Conservation (phyloP, 2,113 vertebrate genomes). For the Trinectes maculatus region DNA sequence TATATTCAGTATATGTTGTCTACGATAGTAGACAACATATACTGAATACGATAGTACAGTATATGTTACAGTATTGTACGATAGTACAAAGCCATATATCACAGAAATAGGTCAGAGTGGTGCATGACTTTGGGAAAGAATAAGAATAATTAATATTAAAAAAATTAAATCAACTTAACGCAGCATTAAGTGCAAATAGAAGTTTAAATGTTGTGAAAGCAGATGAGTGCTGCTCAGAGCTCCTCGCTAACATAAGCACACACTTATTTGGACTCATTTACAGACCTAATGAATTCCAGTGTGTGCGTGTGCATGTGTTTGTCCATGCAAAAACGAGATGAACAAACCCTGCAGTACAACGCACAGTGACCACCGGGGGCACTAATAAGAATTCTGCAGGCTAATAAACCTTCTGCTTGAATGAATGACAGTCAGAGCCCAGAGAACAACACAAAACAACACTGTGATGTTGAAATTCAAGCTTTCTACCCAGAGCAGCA, state of each 20-base stretch:
- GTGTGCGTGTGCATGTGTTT: constrained; percentile 7
- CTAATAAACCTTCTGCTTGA: constrained; percentile 59
- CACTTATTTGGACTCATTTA: constrained; percentile 78
- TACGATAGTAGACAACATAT: too few relatives aligned
- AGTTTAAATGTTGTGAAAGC: constrained; percentile 3
- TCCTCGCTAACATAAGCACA: constrained; percentile 57
- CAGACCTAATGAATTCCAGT: constrained; percentile 72
- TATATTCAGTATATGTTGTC: too few relatives aligned
- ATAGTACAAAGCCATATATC: too few relatives aligned
- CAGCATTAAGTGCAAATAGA: neutral
- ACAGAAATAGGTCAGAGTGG: too few relatives aligned
- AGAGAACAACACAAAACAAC: constrained; percentile 1
- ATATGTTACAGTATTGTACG: too few relatives aligned
- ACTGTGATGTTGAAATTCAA: constrained; percentile 13
- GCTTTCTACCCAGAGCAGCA: neutral
- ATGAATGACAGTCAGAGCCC: constrained; percentile 61
- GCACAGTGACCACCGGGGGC: constrained; percentile 11
- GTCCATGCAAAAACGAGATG: neutral
- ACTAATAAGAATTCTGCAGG: constrained; percentile 48
- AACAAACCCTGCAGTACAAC: constrained; percentile 13
- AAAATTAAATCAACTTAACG: neutral
- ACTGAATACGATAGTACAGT: too few relatives aligned
- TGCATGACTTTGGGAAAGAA: too few relatives aligned
- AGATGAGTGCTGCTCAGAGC: constrained; percentile 54
- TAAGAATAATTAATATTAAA: neutral